Evolutionary conservation across 2,888 invertebrate species (phyloP).

Genomic region (Dioctria linearis): DNA sequence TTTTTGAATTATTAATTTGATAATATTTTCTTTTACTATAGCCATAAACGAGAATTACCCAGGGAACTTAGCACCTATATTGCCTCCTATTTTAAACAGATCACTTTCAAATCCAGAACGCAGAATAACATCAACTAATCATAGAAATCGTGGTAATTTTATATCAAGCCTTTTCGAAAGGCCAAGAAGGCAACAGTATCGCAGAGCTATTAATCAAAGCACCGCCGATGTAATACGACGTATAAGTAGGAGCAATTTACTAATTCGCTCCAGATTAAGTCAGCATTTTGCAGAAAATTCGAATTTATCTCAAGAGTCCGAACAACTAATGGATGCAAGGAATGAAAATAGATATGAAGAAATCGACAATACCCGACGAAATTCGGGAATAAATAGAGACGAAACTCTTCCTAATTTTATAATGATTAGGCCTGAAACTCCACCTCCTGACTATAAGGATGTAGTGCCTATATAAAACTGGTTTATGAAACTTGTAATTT

Average conservation of each 20-base stretch:
- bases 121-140: conserved; percentile 31
- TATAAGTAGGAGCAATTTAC: conserved; percentile 68
- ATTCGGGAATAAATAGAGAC: too few relatives aligned
- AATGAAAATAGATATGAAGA: neutral
- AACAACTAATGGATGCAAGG: conserved; percentile 15
- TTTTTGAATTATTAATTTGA: too few relatives aligned
- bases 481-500: neutral
- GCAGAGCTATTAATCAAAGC: conserved; percentile 67
- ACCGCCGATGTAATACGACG: conserved; percentile 69
- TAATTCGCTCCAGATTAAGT: conserved; percentile 57
- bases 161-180: conserved; percentile 68
- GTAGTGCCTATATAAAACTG: conserved; percentile 55
- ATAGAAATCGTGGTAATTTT: conserved; percentile 63
- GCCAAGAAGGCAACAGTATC: conserved; percentile 67
- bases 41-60: neutral
- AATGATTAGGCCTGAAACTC: conserved; percentile 63
- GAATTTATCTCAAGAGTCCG: conserved; percentile 49
- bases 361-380: neutral
- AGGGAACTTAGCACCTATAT: neutral
- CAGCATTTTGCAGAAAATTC: conserved; percentile 61
- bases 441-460: conserved; percentile 68
- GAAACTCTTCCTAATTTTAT: neutral
- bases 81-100: conserved; percentile 49
- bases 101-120: conserved; percentile 54
- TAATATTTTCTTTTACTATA: neutral